Conservation (phyloP, 2,888 invertebrate genomes). For the Tuta absoluta region DNA sequence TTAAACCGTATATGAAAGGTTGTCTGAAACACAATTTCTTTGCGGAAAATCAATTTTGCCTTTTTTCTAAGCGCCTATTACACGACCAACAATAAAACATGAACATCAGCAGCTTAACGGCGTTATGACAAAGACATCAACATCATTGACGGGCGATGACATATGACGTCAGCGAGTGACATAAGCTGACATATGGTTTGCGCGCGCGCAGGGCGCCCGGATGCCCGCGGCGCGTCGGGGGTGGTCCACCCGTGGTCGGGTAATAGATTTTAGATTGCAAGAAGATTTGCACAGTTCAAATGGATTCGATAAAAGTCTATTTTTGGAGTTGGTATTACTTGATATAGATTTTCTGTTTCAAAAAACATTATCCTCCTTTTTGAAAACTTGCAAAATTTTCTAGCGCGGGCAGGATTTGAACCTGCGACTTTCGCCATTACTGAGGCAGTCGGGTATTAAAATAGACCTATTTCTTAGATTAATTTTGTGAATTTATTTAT, state of each 20-base stretch:
- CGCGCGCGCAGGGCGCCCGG: slow-evolving; percentile 40
- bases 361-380: too few species aligned
- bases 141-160: slow-evolving; percentile 60
- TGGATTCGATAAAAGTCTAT: background rate
- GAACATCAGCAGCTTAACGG: slow-evolving; percentile 64
- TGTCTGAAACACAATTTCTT: too few species aligned
- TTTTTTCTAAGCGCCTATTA: slow-evolving; percentile 9
- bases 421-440: too few species aligned
- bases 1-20: too few species aligned
- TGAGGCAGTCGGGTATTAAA: too few species aligned
- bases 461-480: too few species aligned
- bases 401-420: too few species aligned
- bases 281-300: slow-evolving; percentile 30
- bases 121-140: slow-evolving; percentile 73
- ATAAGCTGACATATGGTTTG: slow-evolving; percentile 74
- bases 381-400: too few species aligned
- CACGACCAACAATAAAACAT: slow-evolving; percentile 45
- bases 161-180: slow-evolving; percentile 56
- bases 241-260: slow-evolving; percentile 47
- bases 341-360: too few species aligned
- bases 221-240: slow-evolving; percentile 52
- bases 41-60: too few species aligned
- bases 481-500: too few species aligned
- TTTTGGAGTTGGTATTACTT: too few species aligned
- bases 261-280: slow-evolving; percentile 38